Evolutionary conservation across 2,797 vertebrate species (phyloP), one percentile per base, ranked within the genome.

Genomic region (Hydrophis major): DNA sequence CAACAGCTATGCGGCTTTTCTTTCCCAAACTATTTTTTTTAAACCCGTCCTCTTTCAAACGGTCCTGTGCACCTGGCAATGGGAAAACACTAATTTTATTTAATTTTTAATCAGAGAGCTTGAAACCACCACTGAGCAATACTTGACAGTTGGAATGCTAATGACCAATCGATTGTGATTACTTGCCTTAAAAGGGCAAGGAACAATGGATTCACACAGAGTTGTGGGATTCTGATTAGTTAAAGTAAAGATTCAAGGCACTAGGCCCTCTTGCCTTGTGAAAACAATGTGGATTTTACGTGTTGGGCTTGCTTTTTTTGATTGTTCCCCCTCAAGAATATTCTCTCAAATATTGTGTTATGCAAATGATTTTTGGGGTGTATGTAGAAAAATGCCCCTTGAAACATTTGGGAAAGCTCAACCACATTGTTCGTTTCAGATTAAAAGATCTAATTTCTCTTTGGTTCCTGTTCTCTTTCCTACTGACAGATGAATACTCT

Each of bases 101-200:
- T 95, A 94, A 95, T 96, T 97, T 97, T 97, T 97, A 96, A 97
- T 97, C 96, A 96, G 95, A 89, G 94, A 96, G 94, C 90, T 91
- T 56, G 90, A 94, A 94, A 96, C 95, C 95, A 94, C 95, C 94
- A 95, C 94, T 87, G 95, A 96, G 96, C 60, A 47, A 92, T 94
- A 60, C 96, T 94, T 94, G 93, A 91, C 93, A 94, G 88, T 94
- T 90, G 86, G 94, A 95, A 96, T 96, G 95, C 96, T 95, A 96
- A 96, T 97, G 95, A 96, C 94, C 89, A 95, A 92, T 90, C 93
- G 69, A 88, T 90, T 87, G 95, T 56, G 91, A 86, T 94, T 94
- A 92, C 86, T 93, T 96, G 74, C 91, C 95, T 96, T 94, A 94
- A 94, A 96, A 96, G 94, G 95, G 95, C 94, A 94, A 94, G 78